Conservation (phyloP, 2,888 invertebrate species). For the Rhimphoctona megacephalus region DNA sequence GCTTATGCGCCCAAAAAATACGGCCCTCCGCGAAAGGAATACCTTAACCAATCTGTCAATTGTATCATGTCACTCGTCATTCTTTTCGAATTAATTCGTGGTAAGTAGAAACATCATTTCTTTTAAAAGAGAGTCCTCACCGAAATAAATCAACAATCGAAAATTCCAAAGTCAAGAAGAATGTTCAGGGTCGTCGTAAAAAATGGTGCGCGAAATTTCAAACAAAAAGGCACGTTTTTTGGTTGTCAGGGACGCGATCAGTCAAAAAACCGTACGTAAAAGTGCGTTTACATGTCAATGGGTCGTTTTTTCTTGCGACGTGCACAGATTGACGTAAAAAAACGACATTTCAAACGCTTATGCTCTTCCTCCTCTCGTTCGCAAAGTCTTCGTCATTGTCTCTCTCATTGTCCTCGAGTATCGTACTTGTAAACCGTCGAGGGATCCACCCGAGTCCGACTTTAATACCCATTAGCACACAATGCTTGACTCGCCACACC, state of each 20-base stretch:
- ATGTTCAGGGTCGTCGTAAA: background rate
- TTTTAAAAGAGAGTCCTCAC: background rate
- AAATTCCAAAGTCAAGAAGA: background rate
- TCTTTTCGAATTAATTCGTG: background rate
- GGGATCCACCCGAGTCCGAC: conserved; percentile 36
- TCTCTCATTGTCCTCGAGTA: conserved; percentile 47
- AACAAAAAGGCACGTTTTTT: background rate
- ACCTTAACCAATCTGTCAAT: too few species aligned
- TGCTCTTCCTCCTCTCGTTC: conserved; percentile 37
- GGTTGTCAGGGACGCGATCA: background rate
- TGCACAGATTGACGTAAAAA: conserved; percentile 40
- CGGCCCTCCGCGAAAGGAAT: too few species aligned
- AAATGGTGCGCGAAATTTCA: background rate
- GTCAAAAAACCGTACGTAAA: conserved; percentile 30
- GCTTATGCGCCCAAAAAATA: too few species aligned
- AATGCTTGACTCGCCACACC: conserved; percentile 76
- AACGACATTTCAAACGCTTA: conserved; percentile 53
- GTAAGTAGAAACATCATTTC: background rate
- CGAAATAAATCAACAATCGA: background rate
- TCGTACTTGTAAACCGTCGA: conserved; percentile 19
- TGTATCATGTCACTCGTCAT: background rate
- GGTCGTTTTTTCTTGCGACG: conserved; percentile 50
- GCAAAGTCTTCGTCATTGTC: conserved; percentile 43
- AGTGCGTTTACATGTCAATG: conserved; percentile 68
- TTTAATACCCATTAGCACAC: conserved; percentile 76